Base-by-base conservation (phyloP, 1,140 invertebrate genomes). In the Nixonia krombeini region DNA sequence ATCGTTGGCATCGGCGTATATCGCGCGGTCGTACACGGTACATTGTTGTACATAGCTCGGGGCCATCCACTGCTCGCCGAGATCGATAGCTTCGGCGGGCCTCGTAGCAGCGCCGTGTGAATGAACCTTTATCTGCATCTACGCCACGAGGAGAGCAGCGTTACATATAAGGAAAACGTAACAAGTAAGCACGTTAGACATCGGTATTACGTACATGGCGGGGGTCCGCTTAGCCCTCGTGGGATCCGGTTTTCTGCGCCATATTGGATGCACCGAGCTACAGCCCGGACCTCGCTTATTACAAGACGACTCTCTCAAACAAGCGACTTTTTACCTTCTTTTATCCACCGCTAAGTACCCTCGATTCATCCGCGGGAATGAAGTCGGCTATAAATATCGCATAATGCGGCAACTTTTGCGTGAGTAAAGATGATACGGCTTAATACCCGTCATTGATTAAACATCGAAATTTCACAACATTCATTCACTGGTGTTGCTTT, bases 51-150 rank as follows among this genome's bases (percentile, higher is more conserved):
- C 6, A 21, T 21, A 21, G 2, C 21, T 21, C 6, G 2, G 6
- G 12, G 33, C 33, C 33, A 31, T 31, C 29, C 29, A 8, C 9
- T 31, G 3, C 8, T 12, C 8, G 29, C 2, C 29, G 10, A 31
- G 29, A 18, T 40, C 37, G 50, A 53, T 55, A 49, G 45, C 61
- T 51, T 51, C 33, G 40, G 31, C 45, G 50, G 35, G 26, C 44
- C 33, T 55, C 37, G 44, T 33, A 45, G 25, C 13, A 23, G 17
- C 47, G 41, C 58, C 38, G 62, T 64, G 59, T 63, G 58, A 69
- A 69, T 53, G 58, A 69, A 69, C 65, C 65, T 69, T 69, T 69
- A 69, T 62, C 65, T 62, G 58, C 42, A 63, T 69, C 58, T 49
- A 42, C 44, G 12, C 44, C 59, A 52, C 59, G 66, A 70, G 44